These are phyloP conservation scores for Drosophila aldrichi DNA, from an alignment of 2,888 invertebrate genomes.

Conservation along the genomic window DNA sequence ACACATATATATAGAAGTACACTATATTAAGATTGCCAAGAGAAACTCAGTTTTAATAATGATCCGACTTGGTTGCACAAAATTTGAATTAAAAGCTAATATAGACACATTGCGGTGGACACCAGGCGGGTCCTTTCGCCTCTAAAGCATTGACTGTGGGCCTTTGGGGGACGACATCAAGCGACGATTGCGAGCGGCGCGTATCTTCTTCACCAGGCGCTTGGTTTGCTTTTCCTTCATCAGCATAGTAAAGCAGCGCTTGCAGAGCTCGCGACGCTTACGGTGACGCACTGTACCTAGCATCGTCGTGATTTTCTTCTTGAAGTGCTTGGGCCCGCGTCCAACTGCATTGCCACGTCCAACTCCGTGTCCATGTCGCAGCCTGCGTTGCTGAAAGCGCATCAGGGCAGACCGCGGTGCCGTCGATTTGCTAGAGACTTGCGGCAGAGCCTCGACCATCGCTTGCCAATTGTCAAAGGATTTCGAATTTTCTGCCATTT, in stretches of 20 bases:
- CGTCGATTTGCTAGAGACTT: accelerated
- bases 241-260: background rate
- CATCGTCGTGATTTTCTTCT: too few relatives aligned
- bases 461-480: background rate
- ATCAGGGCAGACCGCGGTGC: background rate
- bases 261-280: background rate
- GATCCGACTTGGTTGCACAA: background rate
- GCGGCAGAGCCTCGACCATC: background rate
- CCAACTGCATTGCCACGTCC: background rate
- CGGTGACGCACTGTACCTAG: background rate
- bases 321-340: background rate
- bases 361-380: too few relatives aligned
- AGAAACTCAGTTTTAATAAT: conserved; percentile 4
- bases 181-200: background rate
- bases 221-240: background rate
- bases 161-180: too few relatives aligned
- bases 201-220: background rate
- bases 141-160: background rate
- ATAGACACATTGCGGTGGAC: background rate
- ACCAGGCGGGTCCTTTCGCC: background rate
- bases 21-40: conserved; percentile 1
- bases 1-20: background rate
- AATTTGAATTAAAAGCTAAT: background rate
- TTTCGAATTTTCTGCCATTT: background rate
- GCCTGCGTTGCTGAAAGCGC: conserved; percentile 13